Evolutionary conservation across 1,140 invertebrate species (phyloP).

Genomic region (Venustaconcha ellipsiformis): DNA sequence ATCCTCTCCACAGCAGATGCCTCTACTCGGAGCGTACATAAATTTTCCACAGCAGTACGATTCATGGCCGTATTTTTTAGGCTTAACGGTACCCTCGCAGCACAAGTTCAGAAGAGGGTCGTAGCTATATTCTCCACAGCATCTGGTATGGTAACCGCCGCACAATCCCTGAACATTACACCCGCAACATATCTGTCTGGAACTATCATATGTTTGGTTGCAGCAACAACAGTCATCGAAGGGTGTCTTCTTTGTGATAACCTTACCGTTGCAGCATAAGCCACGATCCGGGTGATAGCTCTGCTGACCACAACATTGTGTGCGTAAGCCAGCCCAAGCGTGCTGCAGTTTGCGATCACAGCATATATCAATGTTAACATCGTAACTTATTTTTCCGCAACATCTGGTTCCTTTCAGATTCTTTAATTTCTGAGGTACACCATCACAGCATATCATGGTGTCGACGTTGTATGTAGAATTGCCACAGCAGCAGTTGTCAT

Average conservation of each 20-base stretch:
- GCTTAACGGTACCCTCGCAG: conserved; percentile 7
- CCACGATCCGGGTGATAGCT: conserved; percentile 19
- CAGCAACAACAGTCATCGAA: conserved; percentile 22
- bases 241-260: conserved; percentile 12
- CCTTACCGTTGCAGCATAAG: conserved; percentile 8
- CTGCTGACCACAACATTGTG: conserved; percentile 10
- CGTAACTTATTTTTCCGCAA: conserved; percentile 7
- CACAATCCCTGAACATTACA: conserved; percentile 8
- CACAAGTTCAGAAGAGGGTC: conserved; percentile 11
- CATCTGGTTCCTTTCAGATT: conserved; percentile 4
- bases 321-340: conserved; percentile 18
- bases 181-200: conserved; percentile 10
- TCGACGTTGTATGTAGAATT: conserved; percentile 4
- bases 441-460: conserved; percentile 6
- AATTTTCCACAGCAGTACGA: conserved; percentile 18
- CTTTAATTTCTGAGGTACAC: conserved; percentile 3
- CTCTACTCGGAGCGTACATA: conserved; percentile 9
- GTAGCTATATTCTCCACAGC: conserved; percentile 6
- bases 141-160: conserved; percentile 6
- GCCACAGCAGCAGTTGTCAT: conserved; percentile 10
- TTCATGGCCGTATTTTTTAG: conserved; percentile 11
- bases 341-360: conserved; percentile 22
- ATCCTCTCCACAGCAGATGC: conserved; percentile 13
- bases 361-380: conserved; percentile 11
- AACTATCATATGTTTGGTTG: conserved; percentile 12